These are phyloP conservation scores for Melinopterus prodromus DNA, from an alignment of 2,888 invertebrate genomes.

Conservation along the genomic window DNA sequence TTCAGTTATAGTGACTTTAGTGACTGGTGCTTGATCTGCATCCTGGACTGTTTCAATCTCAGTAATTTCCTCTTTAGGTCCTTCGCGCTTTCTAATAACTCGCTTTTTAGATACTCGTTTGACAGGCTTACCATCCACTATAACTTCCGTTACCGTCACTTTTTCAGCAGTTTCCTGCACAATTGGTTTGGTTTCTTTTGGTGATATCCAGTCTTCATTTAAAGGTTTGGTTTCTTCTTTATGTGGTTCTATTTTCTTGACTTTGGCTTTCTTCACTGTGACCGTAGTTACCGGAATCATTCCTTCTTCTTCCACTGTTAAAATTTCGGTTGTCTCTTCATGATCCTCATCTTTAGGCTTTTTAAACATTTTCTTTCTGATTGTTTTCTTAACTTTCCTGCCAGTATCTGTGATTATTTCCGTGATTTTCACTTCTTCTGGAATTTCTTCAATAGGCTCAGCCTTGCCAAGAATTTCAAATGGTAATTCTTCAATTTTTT, in stretches of 20 bases:
- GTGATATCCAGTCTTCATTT: conserved; percentile 34
- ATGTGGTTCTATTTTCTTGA: conserved; percentile 36
- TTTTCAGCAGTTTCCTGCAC: conserved; percentile 44
- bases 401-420: conserved; percentile 53
- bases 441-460: conserved; percentile 41
- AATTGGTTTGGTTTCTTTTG: conserved; percentile 43
- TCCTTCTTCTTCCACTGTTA: conserved; percentile 53
- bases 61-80: conserved; percentile 48
- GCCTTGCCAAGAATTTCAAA: conserved; percentile 45
- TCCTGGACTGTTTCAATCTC: conserved; percentile 54
- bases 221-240: conserved; percentile 36
- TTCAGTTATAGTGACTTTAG: conserved; percentile 51
- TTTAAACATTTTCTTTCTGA: conserved; percentile 59
- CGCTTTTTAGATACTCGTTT: conserved; percentile 47
- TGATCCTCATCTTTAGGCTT: conserved; percentile 54
- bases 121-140: conserved; percentile 51
- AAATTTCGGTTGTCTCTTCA: conserved; percentile 55
- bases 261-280: conserved; percentile 35
- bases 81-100: conserved; percentile 41
- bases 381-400: conserved; percentile 46
- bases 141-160: conserved; percentile 53
- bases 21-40: conserved; percentile 53
- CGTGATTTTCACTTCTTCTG: conserved; percentile 49
- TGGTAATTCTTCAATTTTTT: conserved; percentile 34
- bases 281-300: conserved; percentile 52